These are phyloP conservation scores for Plemyria rubiginata DNA, from an alignment of 2,888 invertebrate genomes.

Conservation along the genomic window DNA sequence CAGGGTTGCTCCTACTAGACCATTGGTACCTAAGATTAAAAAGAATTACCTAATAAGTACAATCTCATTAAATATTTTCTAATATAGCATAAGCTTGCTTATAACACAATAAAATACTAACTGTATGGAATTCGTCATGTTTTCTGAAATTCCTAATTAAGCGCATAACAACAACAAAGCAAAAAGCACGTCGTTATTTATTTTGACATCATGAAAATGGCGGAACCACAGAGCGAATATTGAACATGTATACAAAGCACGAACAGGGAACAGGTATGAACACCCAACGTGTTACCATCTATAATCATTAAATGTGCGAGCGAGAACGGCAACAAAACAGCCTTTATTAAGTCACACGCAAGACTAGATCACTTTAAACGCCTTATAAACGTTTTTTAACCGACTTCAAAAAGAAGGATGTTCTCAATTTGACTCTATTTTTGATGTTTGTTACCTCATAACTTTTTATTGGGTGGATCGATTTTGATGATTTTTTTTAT, in stretches of 20 bases:
- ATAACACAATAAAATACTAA: constrained; percentile 14
- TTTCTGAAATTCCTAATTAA: constrained; percentile 44
- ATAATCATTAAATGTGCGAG: too few relatives aligned
- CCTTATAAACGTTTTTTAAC: too few relatives aligned
- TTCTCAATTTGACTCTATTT: too few relatives aligned
- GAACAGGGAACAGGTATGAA: background rate
- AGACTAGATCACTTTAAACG: too few relatives aligned
- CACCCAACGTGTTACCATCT: too few relatives aligned
- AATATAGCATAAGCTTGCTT: background rate
- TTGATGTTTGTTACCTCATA: too few relatives aligned
- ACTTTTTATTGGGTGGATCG: too few relatives aligned
- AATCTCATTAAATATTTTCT: background rate
- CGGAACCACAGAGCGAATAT: constrained; percentile 44
- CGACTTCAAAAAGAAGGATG: too few relatives aligned
- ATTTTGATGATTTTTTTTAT: too few relatives aligned
- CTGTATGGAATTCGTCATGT: constrained; percentile 28
- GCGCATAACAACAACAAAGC: constrained; percentile 34
- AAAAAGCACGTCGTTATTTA: constrained; percentile 63
- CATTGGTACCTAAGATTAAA: background rate
- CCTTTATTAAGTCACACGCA: too few relatives aligned
- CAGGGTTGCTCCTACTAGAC: too few relatives aligned
- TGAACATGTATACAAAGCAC: background rate
- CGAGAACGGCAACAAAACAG: too few relatives aligned
- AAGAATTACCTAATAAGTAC: background rate
- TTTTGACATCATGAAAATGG: constrained; percentile 70